Evolutionary conservation across 1,140 invertebrate genomes (phyloP), one percentile per base, ranked within the genome.

Genomic region (Telenomus remus): DNA sequence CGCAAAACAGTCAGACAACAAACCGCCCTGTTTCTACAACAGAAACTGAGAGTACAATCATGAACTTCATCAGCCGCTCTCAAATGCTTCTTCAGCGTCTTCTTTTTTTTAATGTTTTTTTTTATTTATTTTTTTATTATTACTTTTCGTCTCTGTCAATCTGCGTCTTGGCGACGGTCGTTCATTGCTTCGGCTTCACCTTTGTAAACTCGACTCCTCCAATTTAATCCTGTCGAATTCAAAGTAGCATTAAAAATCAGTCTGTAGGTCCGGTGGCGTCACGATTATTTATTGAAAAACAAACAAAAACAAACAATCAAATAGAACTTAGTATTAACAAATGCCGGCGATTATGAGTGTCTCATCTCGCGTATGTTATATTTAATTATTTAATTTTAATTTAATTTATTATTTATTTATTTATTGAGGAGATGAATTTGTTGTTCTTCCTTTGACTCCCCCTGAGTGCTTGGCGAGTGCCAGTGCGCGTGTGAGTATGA

Each of bases 211-310:
- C 57, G 59, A 46, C 16, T 56, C 68, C 48, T 47, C 19, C 60
- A 53, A 16, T 39, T 44, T 12, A 51, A 53, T 19, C 10, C 43
- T 43, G 15, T 3, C 43, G 53, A 56, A 50, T 51, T 53, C 68
- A 65, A 61, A 68, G 51, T 72, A 76, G 79, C 81, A 83, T 83
- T 81, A 77, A 83, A 75, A 65, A 47, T 7, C 19, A 70, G 66
- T 65, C 73, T 75, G 72, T 81, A 75, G 79, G 79, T 78, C 80
- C 80, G 82, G 81, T 79, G 74, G 78, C 79, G 78, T 82, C 82
- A 81, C 80, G 68, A 64, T 35, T 44, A 13, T 44, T 44, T 13
- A 14, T 12, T 11, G 3, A 39, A 39, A n/a, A n/a, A n/a, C n/a
- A n/a, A 11, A 11, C n/a, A n/a, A 39, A 10, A 39, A n/a, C n/a